These are phyloP conservation scores for Epinephelus lanceolatus DNA, from an alignment of 2,113 vertebrate species.

Conservation along the genomic window DNA sequence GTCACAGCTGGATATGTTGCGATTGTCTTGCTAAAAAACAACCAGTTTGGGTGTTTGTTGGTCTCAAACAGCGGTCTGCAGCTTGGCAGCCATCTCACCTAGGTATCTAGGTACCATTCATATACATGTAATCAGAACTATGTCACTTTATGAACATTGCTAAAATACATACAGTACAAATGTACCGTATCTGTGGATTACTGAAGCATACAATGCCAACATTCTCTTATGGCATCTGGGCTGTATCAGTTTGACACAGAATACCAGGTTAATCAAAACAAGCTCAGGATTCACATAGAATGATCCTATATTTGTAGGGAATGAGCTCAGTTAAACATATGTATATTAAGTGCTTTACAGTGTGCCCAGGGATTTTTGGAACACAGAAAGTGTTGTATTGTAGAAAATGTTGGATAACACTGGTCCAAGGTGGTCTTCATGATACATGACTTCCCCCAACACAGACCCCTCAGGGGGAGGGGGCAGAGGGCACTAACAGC, in stretches of 20 bases:
- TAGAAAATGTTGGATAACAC: background rate
- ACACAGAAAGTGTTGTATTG: background rate
- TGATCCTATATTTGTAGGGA: background rate
- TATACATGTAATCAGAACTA: too few relatives aligned
- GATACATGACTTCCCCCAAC: conserved; percentile 38
- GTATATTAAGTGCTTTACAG: background rate
- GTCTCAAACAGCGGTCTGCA: too few relatives aligned
- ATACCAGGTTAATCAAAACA: background rate
- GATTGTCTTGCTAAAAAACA: too few relatives aligned
- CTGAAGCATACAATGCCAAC: too few relatives aligned
- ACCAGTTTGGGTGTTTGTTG: too few relatives aligned
- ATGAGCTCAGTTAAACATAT: background rate
- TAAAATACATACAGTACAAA: too few relatives aligned
- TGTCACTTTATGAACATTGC: too few relatives aligned
- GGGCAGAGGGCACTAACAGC: conserved; percentile 37
- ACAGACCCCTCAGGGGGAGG: conserved; percentile 6
- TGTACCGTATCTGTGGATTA: too few relatives aligned
- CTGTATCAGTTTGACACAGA: background rate
- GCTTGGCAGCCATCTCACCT: too few relatives aligned
- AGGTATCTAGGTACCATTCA: too few relatives aligned
- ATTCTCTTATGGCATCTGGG: too few relatives aligned
- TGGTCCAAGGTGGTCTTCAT: conserved; percentile 16
- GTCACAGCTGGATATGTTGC: too few relatives aligned
- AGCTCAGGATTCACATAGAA: background rate
- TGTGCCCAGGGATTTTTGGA: background rate